Percentiles rank a stretch among this genome's conserved stretches.
Conservation (phyloP, 2,888 invertebrate genomes). For the Lochmaea crataegi region DNA sequence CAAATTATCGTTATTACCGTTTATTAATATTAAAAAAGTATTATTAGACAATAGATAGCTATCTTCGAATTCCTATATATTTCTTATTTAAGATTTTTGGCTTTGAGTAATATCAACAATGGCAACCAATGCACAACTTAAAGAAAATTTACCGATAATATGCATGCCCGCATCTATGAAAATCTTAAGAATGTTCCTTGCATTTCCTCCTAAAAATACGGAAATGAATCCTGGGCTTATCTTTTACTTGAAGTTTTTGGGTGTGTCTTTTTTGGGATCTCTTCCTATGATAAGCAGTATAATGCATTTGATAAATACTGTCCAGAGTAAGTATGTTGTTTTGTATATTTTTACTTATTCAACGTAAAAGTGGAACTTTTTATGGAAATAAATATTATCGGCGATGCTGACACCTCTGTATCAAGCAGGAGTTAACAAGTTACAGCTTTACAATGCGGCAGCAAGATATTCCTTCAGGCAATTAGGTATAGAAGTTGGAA, state of each 20-base stretch:
- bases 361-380: neutral
- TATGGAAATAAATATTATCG: no score
- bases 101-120: neutral
- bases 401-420: no score
- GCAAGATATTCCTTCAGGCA: neutral
- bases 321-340: slow-evolving; percentile 28
- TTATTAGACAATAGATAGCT: neutral
- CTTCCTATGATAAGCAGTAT: slow-evolving; percentile 33
- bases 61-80: neutral
- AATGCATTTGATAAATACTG: slow-evolving; percentile 31
- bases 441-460: neutral
- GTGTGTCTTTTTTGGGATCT: slow-evolving; percentile 21
- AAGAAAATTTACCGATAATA: slow-evolving; percentile 14
- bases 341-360: neutral
- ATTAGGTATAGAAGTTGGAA: no score
- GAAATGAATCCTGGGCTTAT: slow-evolving; percentile 28
- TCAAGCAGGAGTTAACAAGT: neutral
- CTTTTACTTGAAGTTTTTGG: slow-evolving; percentile 32
- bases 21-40: neutral
- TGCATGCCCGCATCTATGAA: slow-evolving; percentile 28
- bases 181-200: slow-evolving; percentile 24
- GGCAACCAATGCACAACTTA: neutral
- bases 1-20: neutral
- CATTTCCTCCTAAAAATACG: slow-evolving; percentile 26
- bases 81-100: no score